These are phyloP conservation scores for Luscinia megarhynchos DNA, from an alignment of 2,797 vertebrate genomes.

Conservation along the genomic window DNA sequence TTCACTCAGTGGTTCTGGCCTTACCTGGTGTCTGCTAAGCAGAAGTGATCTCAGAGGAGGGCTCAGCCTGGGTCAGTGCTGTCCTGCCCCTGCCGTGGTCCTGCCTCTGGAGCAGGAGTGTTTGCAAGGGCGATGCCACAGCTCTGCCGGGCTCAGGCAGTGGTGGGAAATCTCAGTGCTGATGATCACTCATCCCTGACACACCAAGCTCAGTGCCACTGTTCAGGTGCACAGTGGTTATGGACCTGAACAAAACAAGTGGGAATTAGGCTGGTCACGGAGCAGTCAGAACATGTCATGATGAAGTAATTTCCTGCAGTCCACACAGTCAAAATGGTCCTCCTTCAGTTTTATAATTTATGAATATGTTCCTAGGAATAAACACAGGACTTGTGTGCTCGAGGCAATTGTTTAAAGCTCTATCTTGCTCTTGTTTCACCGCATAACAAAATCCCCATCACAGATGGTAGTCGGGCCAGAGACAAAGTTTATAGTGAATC, in stretches of 20 bases:
- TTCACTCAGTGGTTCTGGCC: background rate
- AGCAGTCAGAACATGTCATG: background rate
- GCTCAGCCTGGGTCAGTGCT: background rate
- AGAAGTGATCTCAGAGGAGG: background rate
- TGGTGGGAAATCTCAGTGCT: background rate
- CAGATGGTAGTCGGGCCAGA: background rate
- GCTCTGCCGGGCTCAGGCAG: background rate
- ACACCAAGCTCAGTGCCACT: background rate
- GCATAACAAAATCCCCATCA: background rate
- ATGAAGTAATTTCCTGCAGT: background rate
- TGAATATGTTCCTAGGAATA: background rate
- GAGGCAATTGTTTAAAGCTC: conserved; percentile 1
- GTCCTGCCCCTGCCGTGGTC: background rate
- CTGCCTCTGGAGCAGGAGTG: rapidly evolving
- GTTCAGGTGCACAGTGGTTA: background rate
- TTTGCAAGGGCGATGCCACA: background rate
- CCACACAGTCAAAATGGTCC: background rate
- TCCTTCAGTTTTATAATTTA: background rate
- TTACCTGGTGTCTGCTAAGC: background rate
- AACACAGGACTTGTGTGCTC: background rate
- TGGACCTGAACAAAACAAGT: background rate
- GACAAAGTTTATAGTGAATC: background rate
- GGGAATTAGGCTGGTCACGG: background rate
- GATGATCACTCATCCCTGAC: background rate
- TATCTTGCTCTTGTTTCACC: background rate